phyloP scores from a whole-genome alignment of 2,113 vertebrate species.

The Cyphomyrus discorhynchus region DNA sequence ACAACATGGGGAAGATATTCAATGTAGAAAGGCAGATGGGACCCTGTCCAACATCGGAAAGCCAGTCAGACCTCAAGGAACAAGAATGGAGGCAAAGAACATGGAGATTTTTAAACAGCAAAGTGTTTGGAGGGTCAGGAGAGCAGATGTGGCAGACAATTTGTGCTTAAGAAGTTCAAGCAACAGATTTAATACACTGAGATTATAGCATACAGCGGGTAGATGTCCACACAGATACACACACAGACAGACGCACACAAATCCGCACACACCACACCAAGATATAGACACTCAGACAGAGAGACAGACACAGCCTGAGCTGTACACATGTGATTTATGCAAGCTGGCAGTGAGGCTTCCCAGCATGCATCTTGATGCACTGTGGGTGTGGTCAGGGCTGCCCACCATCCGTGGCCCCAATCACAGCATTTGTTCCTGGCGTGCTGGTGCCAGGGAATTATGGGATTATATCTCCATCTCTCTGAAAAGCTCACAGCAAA shows the following conservation, averaged over 20 bases:
- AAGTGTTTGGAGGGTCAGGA: slow-evolving; percentile 56
- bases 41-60: not conserved
- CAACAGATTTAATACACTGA: slow-evolving; percentile 66
- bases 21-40: not conserved
- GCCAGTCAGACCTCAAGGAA: not conserved
- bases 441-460: slow-evolving; percentile 22
- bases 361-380: not conserved
- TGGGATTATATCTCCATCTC: slow-evolving; percentile 58
- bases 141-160: slow-evolving; percentile 67
- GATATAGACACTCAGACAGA: not conserved
- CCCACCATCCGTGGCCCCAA: no score
- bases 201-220: slow-evolving; percentile 50
- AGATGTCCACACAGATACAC: not conserved
- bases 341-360: not conserved
- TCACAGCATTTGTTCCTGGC: not conserved
- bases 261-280: not conserved
- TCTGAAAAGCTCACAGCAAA: slow-evolving; percentile 59
- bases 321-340: not conserved
- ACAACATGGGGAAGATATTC: not conserved
- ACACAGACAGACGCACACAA: slow-evolving; percentile 2
- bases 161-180: slow-evolving; percentile 68
- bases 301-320: not conserved
- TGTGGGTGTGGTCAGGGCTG: not conserved
- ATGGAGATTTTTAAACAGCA: slow-evolving; percentile 50
- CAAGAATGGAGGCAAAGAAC: not conserved